Evolutionary conservation across 2,113 vertebrate genomes (phyloP), one percentile per base, ranked within the genome.

Genomic region (Casuarius casuarius): DNA sequence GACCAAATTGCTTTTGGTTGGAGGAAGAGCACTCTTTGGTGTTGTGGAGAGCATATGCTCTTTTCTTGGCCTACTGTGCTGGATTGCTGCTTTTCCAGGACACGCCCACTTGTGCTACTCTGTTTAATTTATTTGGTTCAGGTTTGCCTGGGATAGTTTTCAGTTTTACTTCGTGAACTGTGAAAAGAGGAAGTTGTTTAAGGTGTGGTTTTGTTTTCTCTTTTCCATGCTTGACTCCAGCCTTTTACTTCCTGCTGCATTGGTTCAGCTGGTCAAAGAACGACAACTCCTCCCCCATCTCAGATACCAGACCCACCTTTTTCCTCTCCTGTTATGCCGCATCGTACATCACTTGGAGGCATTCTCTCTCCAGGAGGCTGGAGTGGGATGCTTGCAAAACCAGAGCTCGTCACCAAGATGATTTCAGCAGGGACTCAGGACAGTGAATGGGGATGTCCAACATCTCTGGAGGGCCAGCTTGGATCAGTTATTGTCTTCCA

Each of bases 391-490:
- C 92, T 97, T 48, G 98, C 98, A 49, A 99, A 99, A 92, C 97
- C 98, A 3, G 99, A 99, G 96, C 97, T 98, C 8, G 90, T 99
- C 96, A 99, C 99, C 20, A 99, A 99, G 93, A 97, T 99, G 89
- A 99, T 99, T 97, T 99, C 99, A 7, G 99, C 99, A 5, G 99
- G 99, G 70, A 99, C 99, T 26, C 99, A 99, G 94, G 99, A 99
- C 97, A 99, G 99, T 72, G 99, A 99, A 92, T 99, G 99, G 99
- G 99, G 99, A 7, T 99, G 99, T 93, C 99, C 99, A 35, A 99
- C 99, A 23, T 99, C 99, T 42, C 96, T 99, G 94, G 99, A 99
- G 95, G 99, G 99, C 40, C 99, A 99, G 3, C 98, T 99, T 66
- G 99, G 99, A 3, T 98, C 98, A 44, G 99, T 99, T 87, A 98